A percentile compares a stretch with the other conserved stretches of the same genome.
Evolutionary conservation across 2,888 invertebrate genomes (phyloP).

Genomic region (Clistopyga incitator): DNA sequence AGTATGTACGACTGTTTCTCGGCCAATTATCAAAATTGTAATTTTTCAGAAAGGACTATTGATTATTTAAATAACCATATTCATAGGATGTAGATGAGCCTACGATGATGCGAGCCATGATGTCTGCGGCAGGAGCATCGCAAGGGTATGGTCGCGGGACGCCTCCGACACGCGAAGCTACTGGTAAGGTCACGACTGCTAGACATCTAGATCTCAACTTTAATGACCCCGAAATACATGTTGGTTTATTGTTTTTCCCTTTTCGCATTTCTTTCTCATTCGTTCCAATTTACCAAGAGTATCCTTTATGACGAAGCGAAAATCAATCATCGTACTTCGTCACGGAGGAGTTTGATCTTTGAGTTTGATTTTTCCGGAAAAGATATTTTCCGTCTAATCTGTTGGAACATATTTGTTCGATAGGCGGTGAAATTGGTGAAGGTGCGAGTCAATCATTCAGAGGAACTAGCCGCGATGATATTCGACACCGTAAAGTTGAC

Average conservation of each 20-base stretch:
- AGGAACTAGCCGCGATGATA: conserved; percentile 86
- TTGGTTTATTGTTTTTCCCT: no score
- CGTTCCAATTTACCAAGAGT: not conserved
- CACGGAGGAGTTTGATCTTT: not conserved
- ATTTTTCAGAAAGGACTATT: no score
- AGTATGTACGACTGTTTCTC: not conserved
- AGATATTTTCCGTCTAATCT: not conserved
- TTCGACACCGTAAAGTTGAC: conserved; percentile 86
- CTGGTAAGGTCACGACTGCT: not conserved
- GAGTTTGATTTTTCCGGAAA: not conserved
- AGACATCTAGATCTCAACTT: not conserved
- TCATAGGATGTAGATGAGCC: no score
- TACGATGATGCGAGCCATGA: no score
- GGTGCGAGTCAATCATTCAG: conserved; percentile 80
- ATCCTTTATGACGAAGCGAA: no score
- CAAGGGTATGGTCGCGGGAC: no score
- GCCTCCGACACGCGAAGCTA: not conserved
- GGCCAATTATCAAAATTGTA: no score
- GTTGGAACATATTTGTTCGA: not conserved
- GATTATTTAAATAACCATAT: no score
- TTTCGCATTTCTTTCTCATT: not conserved
- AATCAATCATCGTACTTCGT: no score
- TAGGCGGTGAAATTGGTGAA: conserved; percentile 61
- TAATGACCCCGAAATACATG: not conserved
- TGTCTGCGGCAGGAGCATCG: no score